Base-by-base conservation (phyloP, 2,888 invertebrate species). In the Panzeria rudis region DNA sequence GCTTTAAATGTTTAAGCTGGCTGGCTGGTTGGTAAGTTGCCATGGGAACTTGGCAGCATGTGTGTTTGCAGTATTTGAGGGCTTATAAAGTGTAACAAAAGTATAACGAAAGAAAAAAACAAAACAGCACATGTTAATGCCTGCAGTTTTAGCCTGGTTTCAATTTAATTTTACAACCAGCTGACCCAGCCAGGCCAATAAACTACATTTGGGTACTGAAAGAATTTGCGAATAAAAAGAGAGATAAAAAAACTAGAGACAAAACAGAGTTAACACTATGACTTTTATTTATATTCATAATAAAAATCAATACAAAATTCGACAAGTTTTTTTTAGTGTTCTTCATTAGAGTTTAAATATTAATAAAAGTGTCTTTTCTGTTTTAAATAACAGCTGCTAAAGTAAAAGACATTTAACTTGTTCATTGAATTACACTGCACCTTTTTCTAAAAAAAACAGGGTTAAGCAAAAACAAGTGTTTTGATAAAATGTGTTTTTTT, bases 141-240 rank as follows among this genome's bases (percentile, higher is more conserved):
- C 71, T 80, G 62, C 72, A 80, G 44, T 81, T 81, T 78, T 85
- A 85, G 81, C 84, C 84, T 85, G 84, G 81, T 85, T 85, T 85
- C 50, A 56, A 72, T 85, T 69, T 35, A 54, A 62, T 68, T 41
- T 73, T 61, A 32, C 23, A 25, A 62, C 62, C 76, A 69, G 68
- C 68, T 81, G 77, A 81, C 78, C 84, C 66, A 69, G 66, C 66
- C 80, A 77, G 84, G 78, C 84, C 81, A 85, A 81, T 69, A 85
- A 85, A 85, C 81, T 78, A 73, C 61, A 59, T 79, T 64, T 64
- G 23, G 62, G 50, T 76, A 59, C 64, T 84, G 66, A 41, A 44
- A 59, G 62, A 62, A 47, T 73, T 69, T 50, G 17, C 13, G 41
- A 68, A 38, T 41, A 61, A 62, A 47, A 56, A 20, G 50, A 66